These are phyloP conservation scores for Hippocampus guttulatus DNA, from an alignment of 2,113 vertebrate species.

Conservation along the genomic window DNA sequence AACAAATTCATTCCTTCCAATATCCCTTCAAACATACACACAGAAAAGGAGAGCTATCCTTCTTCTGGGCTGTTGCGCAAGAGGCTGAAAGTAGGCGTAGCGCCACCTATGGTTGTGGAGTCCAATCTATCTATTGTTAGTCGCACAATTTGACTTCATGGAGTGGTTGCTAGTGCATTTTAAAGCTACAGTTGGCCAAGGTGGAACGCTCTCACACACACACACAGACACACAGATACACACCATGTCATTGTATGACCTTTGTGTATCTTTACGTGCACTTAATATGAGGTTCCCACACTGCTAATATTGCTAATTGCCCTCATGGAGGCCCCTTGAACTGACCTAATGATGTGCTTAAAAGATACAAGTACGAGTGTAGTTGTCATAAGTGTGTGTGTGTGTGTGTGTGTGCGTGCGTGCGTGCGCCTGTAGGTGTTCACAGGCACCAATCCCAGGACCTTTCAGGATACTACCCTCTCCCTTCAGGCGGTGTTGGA, in stretches of 20 bases:
- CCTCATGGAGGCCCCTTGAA: slow-evolving; percentile 16
- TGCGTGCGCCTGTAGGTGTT: slow-evolving; percentile 71
- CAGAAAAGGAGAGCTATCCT: neutral
- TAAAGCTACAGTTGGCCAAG: neutral
- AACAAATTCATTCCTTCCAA: no score
- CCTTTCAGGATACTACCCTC: slow-evolving; percentile 89
- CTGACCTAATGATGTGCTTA: slow-evolving; percentile 7
- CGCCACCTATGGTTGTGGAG: neutral
- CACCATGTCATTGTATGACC: slow-evolving; percentile 19
- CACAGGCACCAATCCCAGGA: slow-evolving; percentile 92
- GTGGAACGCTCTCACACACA: slow-evolving; percentile 9
- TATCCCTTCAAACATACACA: no score
- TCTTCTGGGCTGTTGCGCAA: neutral
- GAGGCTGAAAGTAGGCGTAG: neutral
- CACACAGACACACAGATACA: neutral
- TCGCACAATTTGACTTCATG: neutral
- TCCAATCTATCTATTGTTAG: neutral
- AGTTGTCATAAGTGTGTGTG: neutral
- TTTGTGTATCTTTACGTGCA: slow-evolving; percentile 9
- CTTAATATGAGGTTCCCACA: slow-evolving; percentile 63
- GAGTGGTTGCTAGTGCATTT: neutral
- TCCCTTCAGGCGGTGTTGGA: slow-evolving; percentile 85
- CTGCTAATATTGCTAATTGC: slow-evolving; percentile 52
- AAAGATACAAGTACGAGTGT: neutral
- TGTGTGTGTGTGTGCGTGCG: slow-evolving; percentile 18